Evolutionary conservation across 1,140 invertebrate species (phyloP), one percentile per base, ranked within the genome.

Genomic region (Anthonomus grandis): DNA sequence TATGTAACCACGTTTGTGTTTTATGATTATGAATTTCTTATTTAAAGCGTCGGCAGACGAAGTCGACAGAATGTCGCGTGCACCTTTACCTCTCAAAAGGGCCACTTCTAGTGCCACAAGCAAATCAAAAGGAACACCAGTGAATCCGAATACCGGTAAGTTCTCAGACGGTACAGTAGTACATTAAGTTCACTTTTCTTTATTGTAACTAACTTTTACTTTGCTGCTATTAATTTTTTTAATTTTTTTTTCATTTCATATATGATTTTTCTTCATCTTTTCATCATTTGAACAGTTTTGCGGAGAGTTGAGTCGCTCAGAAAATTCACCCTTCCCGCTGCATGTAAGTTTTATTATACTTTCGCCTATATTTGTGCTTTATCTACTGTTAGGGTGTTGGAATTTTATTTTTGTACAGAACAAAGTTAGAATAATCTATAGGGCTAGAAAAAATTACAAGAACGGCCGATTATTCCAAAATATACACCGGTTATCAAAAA

Each of bases 11-110:
- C 10, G 47, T n/a, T 38, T 38, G 6, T 38, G 17, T 9, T 5
- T 41, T 42, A 42, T 17, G 18, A 36, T 2, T 46, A 39, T 44
- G 15, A 21, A 1, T 31, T 34, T 38, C 53, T 18, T 24, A 63
- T 56, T 52, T n/a, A n/a, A 48, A 42, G 21, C 18, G 42, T 58
- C 25, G 74, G n/a, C n/a, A n/a, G n/a, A 76, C 59, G 74, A 75
- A 64, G 60, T 72, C 6, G 74, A 76, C 55, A 72, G 65, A 58
- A 63, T 67, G 65, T 42, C 62, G 10, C 73, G 71, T 65, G 69
- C 73, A 12, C 60, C 64, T 10, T 56, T 70, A 39, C 67, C 72
- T 1, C 57, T 71, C 8, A 75, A 75, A 60, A 71, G 72, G 48
- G 46, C 70, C 23, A 57, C 37, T 50, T 65, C 70, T 12, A 41